Evolutionary conservation across 2,888 invertebrate genomes (phyloP).

Genomic region (Liopterus haemorrhoidalis): DNA sequence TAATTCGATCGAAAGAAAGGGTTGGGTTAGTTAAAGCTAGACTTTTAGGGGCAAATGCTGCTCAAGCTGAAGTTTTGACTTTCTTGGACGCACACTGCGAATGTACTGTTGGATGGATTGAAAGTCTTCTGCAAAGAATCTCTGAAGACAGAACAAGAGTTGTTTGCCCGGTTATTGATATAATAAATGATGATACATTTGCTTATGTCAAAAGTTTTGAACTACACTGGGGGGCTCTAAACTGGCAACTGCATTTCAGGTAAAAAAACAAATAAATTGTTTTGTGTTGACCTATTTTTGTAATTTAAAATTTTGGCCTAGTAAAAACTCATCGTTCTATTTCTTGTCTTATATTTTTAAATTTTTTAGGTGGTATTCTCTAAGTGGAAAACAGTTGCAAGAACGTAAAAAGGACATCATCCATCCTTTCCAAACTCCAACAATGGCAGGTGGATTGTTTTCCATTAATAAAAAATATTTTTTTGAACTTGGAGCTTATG

Average conservation of each 20-base stretch:
- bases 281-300: too few relatives aligned
- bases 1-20: slow-evolving; percentile 61
- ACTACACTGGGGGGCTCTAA: slow-evolving; percentile 96
- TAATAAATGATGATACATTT: slow-evolving; percentile 92
- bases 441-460: slow-evolving; percentile 94
- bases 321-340: too few relatives aligned
- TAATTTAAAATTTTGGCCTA: too few relatives aligned
- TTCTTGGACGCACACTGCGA: slow-evolving; percentile 94
- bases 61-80: slow-evolving; percentile 71
- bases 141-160: slow-evolving; percentile 57
- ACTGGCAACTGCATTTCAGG: slow-evolving; percentile 89
- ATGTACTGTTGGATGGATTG: slow-evolving; percentile 69
- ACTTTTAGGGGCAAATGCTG: slow-evolving; percentile 66
- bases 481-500: slow-evolving; percentile 74
- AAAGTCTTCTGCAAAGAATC: slow-evolving; percentile 52
- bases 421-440: slow-evolving; percentile 70
- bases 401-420: slow-evolving; percentile 59
- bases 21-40: slow-evolving; percentile 79
- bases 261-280: slow-evolving; percentile 7
- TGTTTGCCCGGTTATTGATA: slow-evolving; percentile 83
- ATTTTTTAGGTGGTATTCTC: slow-evolving; percentile 63
- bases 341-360: too few relatives aligned
- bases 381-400: slow-evolving; percentile 60
- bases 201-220: slow-evolving; percentile 93
- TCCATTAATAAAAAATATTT: slow-evolving; percentile 81